Evolutionary conservation across 2,888 invertebrate species (phyloP), one percentile per base, ranked within the genome.

Genomic region (Teleogryllus oceanicus): DNA sequence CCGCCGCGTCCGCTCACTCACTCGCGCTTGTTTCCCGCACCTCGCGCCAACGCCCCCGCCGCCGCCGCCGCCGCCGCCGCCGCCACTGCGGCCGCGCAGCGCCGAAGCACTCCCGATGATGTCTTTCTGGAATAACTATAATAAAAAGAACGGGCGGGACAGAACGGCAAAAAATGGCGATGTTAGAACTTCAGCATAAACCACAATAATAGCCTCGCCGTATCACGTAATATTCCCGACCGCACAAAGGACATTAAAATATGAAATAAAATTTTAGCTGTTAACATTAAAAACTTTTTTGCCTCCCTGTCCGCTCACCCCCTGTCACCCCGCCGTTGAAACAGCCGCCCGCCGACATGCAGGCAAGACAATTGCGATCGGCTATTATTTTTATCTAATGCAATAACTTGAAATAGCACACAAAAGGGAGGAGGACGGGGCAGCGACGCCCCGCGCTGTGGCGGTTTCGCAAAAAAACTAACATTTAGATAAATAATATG

Each of bases 361-460:
- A 80, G 76, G 78, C 80, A 82, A 82, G 80, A 81, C 82, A 80
- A 82, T 81, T 82, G 82, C 82, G 79, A 82, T 82, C 82, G 81
- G 80, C 81, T 81, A 80, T 82, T 82, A 82, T 80, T 82, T 82
- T 82, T 82, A 82, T 82, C 82, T 82, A 77, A 79, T 62, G 82
- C 81, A 80, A 81, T 81, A 81, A 81, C 81, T 82, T 80, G 80
- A 79, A 82, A 82, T 79, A 79, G 77, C 80, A 80, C 49, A 79
- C 78, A 79, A 81, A 79, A 80, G 78, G 78, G 74, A 49, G 76
- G 80, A 49, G 51, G 74, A 21, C 77, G 20, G 75, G 75, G 37
- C 51, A 74, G 80, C 37, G 37, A 37, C 37, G 37, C 37, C 37
- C 37, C 37, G 37, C 76, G 24, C 21, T 77, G 51, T 51, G 77